phyloP scores from a whole-genome alignment of 2,888 invertebrate species.

The Liopterus haemorrhoidalis region DNA sequence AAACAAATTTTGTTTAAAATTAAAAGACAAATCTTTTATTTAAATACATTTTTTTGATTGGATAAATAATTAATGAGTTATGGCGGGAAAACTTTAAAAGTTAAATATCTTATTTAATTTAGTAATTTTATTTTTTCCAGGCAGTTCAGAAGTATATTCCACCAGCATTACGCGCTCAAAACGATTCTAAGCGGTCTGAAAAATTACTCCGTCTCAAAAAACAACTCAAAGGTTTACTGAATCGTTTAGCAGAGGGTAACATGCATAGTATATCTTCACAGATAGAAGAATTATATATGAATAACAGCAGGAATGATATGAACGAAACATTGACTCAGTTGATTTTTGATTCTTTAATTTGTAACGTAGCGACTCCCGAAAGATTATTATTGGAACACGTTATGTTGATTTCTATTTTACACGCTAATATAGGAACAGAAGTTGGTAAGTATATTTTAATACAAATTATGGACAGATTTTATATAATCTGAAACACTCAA shows the following conservation, averaged over 20 bases:
- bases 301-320: conserved; percentile 75
- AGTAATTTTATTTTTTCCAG: too few relatives aligned
- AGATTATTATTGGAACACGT: conserved; percentile 78
- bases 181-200: conserved; percentile 46
- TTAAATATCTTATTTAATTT: conserved; percentile 35
- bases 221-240: conserved; percentile 80
- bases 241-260: conserved; percentile 81
- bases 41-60: too few relatives aligned
- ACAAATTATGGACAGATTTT: conserved; percentile 9
- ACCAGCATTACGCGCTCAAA: conserved; percentile 65
- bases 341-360: conserved; percentile 65
- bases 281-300: conserved; percentile 73
- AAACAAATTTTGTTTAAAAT: too few relatives aligned
- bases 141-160: conserved; percentile 69
- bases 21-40: too few relatives aligned
- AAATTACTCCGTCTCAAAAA: conserved; percentile 63
- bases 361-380: conserved; percentile 59
- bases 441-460: conserved; percentile 56
- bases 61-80: conserved; percentile 7
- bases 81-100: conserved; percentile 12
- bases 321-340: conserved; percentile 67
- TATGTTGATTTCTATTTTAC: conserved; percentile 73
- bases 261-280: conserved; percentile 74
- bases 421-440: conserved; percentile 87
- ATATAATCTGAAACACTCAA: neutral